Conservation (phyloP, 2,888 invertebrate genomes). For the Poecilus cupreus region DNA sequence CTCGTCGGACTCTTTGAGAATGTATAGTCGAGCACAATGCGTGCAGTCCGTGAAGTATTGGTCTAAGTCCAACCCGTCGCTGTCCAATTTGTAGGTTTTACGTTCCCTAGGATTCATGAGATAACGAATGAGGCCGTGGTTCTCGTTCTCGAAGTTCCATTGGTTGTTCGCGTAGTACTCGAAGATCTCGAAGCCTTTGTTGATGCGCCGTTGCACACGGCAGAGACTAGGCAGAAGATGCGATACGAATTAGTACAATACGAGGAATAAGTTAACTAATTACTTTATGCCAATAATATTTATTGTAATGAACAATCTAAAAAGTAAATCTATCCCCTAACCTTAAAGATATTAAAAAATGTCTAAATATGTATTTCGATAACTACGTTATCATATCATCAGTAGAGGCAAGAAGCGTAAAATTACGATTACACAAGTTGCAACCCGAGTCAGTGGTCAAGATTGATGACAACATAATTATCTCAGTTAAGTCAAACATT, state of each 20-base stretch:
- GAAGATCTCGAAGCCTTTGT: slow-evolving; percentile 90
- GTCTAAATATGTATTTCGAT: too few relatives aligned
- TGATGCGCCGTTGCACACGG: slow-evolving; percentile 87
- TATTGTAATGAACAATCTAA: too few relatives aligned
- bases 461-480: too few relatives aligned
- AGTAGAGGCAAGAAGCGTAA: too few relatives aligned
- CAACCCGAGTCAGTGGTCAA: too few relatives aligned
- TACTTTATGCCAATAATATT: too few relatives aligned
- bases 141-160: slow-evolving; percentile 89
- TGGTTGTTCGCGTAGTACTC: slow-evolving; percentile 95
- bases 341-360: too few relatives aligned
- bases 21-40: slow-evolving; percentile 84
- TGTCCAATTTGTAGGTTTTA: slow-evolving; percentile 81
- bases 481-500: too few relatives aligned
- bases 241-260: not conserved
- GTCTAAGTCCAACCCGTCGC: slow-evolving; percentile 83
- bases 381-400: too few relatives aligned
- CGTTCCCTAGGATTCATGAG: slow-evolving; percentile 81
- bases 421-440: too few relatives aligned
- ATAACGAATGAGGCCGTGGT: slow-evolving; percentile 76
- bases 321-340: too few relatives aligned
- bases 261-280: too few relatives aligned
- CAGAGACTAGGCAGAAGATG: slow-evolving; percentile 77
- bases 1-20: slow-evolving; percentile 88
- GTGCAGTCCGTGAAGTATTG: slow-evolving; percentile 90